These are phyloP conservation scores for Drosophila rubida DNA, from an alignment of 2,888 invertebrate species.

Conservation along the genomic window DNA sequence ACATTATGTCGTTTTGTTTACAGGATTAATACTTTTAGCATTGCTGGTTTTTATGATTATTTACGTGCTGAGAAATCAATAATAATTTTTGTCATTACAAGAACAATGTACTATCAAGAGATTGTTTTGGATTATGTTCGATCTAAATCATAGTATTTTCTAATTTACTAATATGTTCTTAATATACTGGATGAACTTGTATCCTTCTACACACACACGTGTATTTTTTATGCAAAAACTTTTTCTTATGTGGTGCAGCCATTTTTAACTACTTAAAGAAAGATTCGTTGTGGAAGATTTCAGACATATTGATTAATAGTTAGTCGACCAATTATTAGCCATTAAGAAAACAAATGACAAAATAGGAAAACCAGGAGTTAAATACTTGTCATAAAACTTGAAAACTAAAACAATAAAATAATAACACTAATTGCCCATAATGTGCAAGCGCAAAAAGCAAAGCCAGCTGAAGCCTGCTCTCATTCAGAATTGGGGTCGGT, in stretches of 20 bases:
- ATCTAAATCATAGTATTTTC: no score
- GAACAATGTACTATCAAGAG: background rate
- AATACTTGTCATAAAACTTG: slow-evolving; percentile 58
- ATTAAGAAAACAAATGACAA: slow-evolving; percentile 30
- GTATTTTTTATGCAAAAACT: no score
- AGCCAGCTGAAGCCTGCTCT: slow-evolving; percentile 4
- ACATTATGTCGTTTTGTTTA: background rate
- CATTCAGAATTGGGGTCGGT: slow-evolving; percentile 7
- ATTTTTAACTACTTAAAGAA: no score
- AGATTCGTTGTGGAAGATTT: background rate
- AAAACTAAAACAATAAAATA: slow-evolving; percentile 73
- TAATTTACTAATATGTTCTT: no score
- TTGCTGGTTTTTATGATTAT: background rate
- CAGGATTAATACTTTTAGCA: background rate
- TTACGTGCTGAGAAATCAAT: background rate
- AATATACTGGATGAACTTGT: no score
- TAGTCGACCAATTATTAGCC: slow-evolving; percentile 32
- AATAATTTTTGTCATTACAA: background rate
- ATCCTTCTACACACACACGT: no score
- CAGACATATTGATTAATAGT: slow-evolving; percentile 56
- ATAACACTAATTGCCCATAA: slow-evolving; percentile 69
- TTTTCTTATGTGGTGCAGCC: no score
- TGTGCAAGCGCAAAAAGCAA: slow-evolving; percentile 61
- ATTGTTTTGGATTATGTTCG: no score
- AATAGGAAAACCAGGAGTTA: slow-evolving; percentile 26